These are phyloP conservation scores for Pilophorus perplexus DNA, from an alignment of 2,888 invertebrate species.

Conservation along the genomic window DNA sequence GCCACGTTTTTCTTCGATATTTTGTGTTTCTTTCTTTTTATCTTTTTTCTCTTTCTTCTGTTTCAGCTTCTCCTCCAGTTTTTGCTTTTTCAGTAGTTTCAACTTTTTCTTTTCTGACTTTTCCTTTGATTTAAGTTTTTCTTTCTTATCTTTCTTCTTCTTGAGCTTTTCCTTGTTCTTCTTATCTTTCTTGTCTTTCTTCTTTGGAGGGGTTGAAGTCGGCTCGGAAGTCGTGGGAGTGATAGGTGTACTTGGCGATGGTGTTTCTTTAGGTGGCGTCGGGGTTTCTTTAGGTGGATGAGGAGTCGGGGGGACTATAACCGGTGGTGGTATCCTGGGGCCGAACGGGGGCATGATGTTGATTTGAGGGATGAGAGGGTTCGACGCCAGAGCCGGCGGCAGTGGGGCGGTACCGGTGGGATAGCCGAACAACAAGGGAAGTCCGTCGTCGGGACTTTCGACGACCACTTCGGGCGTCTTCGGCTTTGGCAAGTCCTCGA, in stretches of 20 bases:
- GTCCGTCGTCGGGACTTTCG: constrained; percentile 40
- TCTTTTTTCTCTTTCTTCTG: constrained; percentile 46
- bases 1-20: constrained; percentile 49
- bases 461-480: constrained; percentile 53
- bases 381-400: constrained; percentile 45
- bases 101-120: constrained; percentile 48
- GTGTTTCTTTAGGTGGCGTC: not conserved
- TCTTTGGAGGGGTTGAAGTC: constrained; percentile 28
- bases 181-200: constrained; percentile 44
- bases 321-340: constrained; percentile 16
- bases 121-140: constrained; percentile 47
- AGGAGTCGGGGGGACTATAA: not conserved
- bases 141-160: constrained; percentile 48
- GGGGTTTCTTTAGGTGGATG: not conserved
- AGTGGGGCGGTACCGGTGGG: constrained; percentile 57
- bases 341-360: constrained; percentile 4
- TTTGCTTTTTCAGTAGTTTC: constrained; percentile 48
- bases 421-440: constrained; percentile 52
- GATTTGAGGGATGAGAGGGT: constrained; percentile 40
- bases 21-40: constrained; percentile 49
- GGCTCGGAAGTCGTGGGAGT: constrained; percentile 3
- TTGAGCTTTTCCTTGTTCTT: constrained; percentile 46
- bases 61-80: constrained; percentile 46
- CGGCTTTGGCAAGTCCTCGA: constrained; percentile 59
- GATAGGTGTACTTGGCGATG: not conserved